These are phyloP conservation scores for Parauchenoglanis punctatus DNA, from an alignment of 2,797 vertebrate species.

Conservation along the genomic window DNA sequence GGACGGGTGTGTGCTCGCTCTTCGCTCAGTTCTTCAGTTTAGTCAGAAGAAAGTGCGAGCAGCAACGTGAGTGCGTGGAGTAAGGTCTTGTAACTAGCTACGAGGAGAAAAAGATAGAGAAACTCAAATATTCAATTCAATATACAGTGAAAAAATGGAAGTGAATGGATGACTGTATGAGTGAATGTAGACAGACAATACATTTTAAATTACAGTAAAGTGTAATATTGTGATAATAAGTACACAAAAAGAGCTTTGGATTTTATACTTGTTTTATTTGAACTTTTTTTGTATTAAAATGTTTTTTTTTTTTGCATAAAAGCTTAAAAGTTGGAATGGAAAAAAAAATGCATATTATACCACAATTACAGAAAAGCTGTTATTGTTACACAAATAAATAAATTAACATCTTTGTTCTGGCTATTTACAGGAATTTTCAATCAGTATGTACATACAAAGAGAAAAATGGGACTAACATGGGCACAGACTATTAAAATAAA, in stretches of 20 bases:
- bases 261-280: background rate
- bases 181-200: too few relatives aligned
- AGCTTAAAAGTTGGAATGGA: constrained; percentile 23
- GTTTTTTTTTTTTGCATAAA: constrained; percentile 41
- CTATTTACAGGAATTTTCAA: constrained; percentile 43
- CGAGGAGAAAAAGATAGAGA: background rate
- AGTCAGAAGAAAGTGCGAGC: too few relatives aligned
- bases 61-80: too few relatives aligned
- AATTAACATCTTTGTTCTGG: constrained; percentile 43
- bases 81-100: too few relatives aligned
- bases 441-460: constrained; percentile 21
- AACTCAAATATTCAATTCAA: background rate
- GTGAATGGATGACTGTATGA: background rate
- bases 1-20: background rate
- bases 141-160: background rate
- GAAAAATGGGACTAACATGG: too few relatives aligned
- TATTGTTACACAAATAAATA: constrained; percentile 32
- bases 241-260: background rate
- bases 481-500: background rate
- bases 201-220: background rate
- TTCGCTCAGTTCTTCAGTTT: too few relatives aligned
- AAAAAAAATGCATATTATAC: background rate
- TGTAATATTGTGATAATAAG: background rate
- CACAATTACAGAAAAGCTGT: constrained; percentile 14
- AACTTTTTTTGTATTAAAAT: constrained; percentile 8